A percentile compares a stretch with the other conserved stretches of the same genome.
These are phyloP conservation scores for Xestia rhomboidea DNA, from an alignment of 2,888 invertebrate species.

Conservation along the genomic window DNA sequence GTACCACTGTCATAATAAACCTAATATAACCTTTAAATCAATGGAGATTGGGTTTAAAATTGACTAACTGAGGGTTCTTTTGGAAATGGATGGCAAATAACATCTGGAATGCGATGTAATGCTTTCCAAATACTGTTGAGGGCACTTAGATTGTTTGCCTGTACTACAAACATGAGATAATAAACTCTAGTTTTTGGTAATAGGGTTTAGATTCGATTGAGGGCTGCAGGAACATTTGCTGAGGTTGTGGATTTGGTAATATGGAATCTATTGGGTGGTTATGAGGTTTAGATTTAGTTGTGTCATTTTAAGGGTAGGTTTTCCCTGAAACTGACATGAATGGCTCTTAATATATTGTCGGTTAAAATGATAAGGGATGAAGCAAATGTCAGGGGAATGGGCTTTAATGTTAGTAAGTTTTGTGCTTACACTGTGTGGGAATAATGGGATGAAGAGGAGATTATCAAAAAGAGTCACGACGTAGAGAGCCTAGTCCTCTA, in stretches of 20 bases:
- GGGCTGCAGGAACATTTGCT: neutral
- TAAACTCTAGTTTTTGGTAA: neutral
- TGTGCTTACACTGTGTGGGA: conserved; percentile 11
- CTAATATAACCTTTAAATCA: neutral
- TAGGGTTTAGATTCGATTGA: conserved; percentile 15
- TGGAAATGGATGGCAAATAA: conserved; percentile 62
- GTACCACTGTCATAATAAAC: neutral
- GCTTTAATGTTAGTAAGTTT: conserved; percentile 20
- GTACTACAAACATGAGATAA: neutral
- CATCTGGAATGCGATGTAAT: conserved; percentile 83
- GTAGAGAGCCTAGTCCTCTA: neutral
- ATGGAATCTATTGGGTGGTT: neutral
- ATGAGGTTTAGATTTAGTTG: conserved; percentile 24
- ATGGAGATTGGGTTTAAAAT: neutral
- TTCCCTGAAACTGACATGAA: conserved; percentile 61
- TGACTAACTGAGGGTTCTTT: conserved; percentile 15
- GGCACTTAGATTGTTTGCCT: conserved; percentile 44
- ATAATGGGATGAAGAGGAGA: conserved; percentile 10
- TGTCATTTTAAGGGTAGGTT: conserved; percentile 3
- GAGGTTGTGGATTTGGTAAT: neutral
- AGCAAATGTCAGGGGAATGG: conserved; percentile 40
- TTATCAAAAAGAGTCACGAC: neutral
- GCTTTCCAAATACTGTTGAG: conserved; percentile 78
- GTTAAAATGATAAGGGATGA: conserved; percentile 54
- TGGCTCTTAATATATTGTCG: conserved; percentile 61